Evolutionary conservation across 2,113 vertebrate species (phyloP).

Genomic region (Platysternon megacephalum): DNA sequence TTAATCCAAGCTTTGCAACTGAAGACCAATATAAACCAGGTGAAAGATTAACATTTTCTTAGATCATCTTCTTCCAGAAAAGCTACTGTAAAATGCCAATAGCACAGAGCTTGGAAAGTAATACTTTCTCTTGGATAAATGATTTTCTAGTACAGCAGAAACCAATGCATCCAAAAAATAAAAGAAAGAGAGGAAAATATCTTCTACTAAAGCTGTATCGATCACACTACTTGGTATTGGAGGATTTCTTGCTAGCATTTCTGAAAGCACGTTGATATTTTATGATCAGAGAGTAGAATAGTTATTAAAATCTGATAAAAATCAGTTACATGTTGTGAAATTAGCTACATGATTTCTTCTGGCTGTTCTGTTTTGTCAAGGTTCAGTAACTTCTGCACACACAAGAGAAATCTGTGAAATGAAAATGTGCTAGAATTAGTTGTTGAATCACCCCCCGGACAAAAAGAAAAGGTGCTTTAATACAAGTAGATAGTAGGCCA

Average conservation of each 20-base stretch:
- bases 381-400: background rate
- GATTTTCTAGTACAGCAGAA: background rate
- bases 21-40: background rate
- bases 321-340: conserved; percentile 47
- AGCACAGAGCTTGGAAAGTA: background rate
- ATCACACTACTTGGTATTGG: conserved; percentile 11
- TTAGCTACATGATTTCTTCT: background rate
- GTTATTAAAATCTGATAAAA: conserved; percentile 27
- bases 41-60: background rate
- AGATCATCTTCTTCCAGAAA: background rate
- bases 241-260: conserved; percentile 30
- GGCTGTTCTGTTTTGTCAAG: background rate
- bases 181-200: background rate
- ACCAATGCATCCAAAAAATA: background rate
- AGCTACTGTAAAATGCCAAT: background rate
- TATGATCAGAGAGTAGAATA: conserved; percentile 18
- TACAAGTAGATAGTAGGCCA: background rate
- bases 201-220: background rate
- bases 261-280: conserved; percentile 15
- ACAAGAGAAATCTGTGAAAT: conserved; percentile 22
- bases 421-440: conserved; percentile 1
- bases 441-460: background rate
- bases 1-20: background rate
- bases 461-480: background rate
- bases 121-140: background rate